Percentiles rank a stretch among this genome's conserved stretches.
These are phyloP conservation scores for Limnodromus scolopaceus DNA, from an alignment of 2,797 vertebrate genomes.

Conservation along the genomic window DNA sequence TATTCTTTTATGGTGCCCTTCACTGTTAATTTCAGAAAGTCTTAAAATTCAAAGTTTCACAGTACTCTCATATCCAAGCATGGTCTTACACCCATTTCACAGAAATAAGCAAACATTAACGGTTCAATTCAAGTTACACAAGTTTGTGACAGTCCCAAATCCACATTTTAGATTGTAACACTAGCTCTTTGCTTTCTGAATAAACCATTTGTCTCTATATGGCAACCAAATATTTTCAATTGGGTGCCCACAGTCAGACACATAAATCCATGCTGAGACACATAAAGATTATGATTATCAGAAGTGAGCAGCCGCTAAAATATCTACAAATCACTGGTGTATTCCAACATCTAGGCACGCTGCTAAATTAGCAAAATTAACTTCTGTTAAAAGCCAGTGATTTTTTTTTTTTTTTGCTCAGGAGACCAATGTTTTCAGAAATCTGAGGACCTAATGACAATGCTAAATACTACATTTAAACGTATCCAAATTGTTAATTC, in stretches of 20 bases:
- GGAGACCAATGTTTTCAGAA: neutral
- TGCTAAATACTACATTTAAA: neutral
- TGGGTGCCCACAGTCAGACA: neutral
- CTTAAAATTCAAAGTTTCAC: neutral
- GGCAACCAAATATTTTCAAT: neutral
- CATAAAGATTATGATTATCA: neutral
- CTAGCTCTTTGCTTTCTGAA: neutral
- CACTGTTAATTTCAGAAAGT: neutral
- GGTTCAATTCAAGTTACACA: neutral
- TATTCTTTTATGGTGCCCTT: neutral
- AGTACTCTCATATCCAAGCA: neutral
- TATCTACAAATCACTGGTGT: neutral
- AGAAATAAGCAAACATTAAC: neutral
- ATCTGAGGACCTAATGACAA: neutral
- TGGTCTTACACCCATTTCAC: neutral
- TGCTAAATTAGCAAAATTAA: neutral
- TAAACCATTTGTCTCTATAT: neutral
- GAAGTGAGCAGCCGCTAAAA: neutral
- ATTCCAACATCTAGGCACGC: neutral
- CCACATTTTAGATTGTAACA: neutral
- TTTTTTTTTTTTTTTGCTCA: neutral
- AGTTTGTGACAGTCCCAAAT: neutral
- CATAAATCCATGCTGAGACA: neutral
- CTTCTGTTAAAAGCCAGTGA: neutral
- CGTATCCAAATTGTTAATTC: neutral